Evolutionary conservation across 2,888 invertebrate species (phyloP), one percentile per base, ranked within the genome.

Genomic region (Nowickia ferox): DNA sequence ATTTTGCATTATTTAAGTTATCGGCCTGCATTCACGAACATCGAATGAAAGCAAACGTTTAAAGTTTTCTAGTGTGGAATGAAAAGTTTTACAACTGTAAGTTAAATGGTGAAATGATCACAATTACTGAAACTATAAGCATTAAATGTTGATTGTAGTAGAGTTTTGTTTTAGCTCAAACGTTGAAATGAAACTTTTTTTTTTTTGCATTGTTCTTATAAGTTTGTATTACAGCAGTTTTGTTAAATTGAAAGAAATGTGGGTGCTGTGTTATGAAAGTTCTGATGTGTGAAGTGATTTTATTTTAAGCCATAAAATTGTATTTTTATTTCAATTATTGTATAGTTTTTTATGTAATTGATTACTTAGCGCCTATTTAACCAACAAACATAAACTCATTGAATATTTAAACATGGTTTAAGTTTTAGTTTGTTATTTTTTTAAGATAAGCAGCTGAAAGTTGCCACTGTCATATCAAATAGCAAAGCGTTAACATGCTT

Each of bases 21-120:
- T 46, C 8, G 38, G 30, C 66, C 66, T 74, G 10, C 22, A 48
- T 48, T 68, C 15, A 30, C 51, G 3, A 74, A 44, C 15, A 9
- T 17, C 40, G 48, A 53, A 38, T 48, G 38, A 46, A 63, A 74
- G 42, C 46, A 72, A 81, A 74, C 66, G 22, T 10, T 74, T 48
- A 68, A 81, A 74, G 66, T 66, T 80, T 66, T 74, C 0, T 44
- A 66, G 57, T 59, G 59, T 22, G 22, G 53, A 66, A 17, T 59
- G 19, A 57, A 72, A 81, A 75, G 42, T 57, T 75, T 74, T 30
- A 1, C 15, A 68, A 53, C 48, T 44, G 42, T 68, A 66, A 68
- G 65, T 68, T 66, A 51, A 66, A 55, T 13, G 15, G 53, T 61
- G 30, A 13, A 51, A 19, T 65, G 46, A 55, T 59, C 30, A 57